These are phyloP conservation scores for Etia nguti DNA, from an alignment of 2,113 vertebrate species.

Conservation along the genomic window DNA sequence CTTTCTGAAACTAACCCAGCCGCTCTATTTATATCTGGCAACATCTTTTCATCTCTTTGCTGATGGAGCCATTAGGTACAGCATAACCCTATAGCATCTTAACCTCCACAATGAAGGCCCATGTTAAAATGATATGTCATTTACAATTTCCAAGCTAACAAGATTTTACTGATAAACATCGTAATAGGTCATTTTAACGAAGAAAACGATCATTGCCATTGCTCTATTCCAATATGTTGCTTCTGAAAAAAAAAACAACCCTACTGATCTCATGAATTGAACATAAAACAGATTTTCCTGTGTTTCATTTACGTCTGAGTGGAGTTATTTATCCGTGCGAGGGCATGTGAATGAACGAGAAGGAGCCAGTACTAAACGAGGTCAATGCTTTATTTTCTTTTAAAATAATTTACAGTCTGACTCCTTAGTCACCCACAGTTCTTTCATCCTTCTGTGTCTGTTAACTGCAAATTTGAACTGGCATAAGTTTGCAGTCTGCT, in stretches of 20 bases:
- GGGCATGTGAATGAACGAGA: background rate
- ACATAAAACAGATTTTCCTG: background rate
- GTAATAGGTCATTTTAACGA: background rate
- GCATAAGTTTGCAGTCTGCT: background rate
- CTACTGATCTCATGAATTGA: background rate
- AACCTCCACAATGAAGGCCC: conserved; percentile 5
- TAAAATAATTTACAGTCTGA: background rate
- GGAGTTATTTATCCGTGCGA: background rate
- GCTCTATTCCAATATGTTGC: background rate
- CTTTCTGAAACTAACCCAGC: conserved; percentile 59
- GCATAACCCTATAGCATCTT: conserved; percentile 6
- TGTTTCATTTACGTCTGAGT: background rate
- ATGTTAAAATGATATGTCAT: background rate
- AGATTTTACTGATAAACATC: background rate
- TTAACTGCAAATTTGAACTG: background rate
- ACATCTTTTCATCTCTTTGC: conserved; percentile 56
- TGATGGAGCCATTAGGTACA: conserved; percentile 50
- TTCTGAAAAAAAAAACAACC: background rate
- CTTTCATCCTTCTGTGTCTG: background rate
- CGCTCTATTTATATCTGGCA: conserved; percentile 69
- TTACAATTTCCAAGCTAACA: background rate
- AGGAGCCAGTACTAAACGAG: background rate
- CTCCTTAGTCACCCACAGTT: background rate
- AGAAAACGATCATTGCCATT: background rate
- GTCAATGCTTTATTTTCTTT: background rate